A percentile compares a stretch with the other conserved stretches of the same genome.
phyloP scores from a whole-genome alignment of 2,113 vertebrate species.

The mouse (Mus musculus) region GRCm39 chr7:144509001-144509500 shows the following conservation, averaged over 20 bases:
- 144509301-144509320: fast-evolving
- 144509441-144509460: neutral
- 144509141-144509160: fast-evolving
- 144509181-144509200: neutral
- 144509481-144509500: neutral
- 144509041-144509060: neutral
- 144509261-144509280: neutral
- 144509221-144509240: neutral
- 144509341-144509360: fast-evolving
- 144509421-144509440: neutral
- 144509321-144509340: neutral
- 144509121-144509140: neutral
- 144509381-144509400: neutral
- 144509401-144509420: neutral
- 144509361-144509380: too few species aligned
- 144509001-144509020: neutral
- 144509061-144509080: neutral
- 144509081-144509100: neutral
- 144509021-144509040: neutral
- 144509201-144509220: neutral
- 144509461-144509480: fast-evolving
- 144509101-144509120: slow-evolving; percentile 22
- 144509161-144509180: neutral
- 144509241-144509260: fast-evolving
- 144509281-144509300: fast-evolving